Evolutionary conservation across 2,888 invertebrate species (phyloP), one percentile per base, ranked within the genome.

Genomic region (Idaea dimidiata): DNA sequence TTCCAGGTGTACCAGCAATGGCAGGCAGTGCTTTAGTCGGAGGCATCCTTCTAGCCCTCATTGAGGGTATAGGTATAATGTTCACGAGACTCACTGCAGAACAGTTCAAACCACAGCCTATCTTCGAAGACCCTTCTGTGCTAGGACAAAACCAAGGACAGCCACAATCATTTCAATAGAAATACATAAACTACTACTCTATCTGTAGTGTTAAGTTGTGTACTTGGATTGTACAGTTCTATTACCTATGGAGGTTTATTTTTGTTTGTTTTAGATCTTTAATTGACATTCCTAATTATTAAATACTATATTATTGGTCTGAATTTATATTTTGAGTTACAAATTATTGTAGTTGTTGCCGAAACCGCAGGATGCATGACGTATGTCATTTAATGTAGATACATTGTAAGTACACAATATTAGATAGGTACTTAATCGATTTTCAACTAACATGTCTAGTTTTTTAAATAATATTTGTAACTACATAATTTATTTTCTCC

Each of bases 61-160:
- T 99, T 73, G 99, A 99, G 94, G 99, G 99, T 67, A 96, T 99
- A 68, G 98, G 99, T 70, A 98, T 99, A 74, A 93, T 99, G 83
- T 96, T 99, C 82, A 99, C 98, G 14, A 94, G 98, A 79, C 94
- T 98, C 79, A 96, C 97, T 33, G 98, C 99, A 0, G 98, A 98
- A 80, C 98, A 98, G 86, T 99, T 98, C 84, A 96, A 96, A 89
- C 98, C 98, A 56, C 95, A 96, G 61, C 95, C 96, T 6, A 94
- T 96, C 63, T 94, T 95, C 67, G 97, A 97, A 78, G 97, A 97
- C 82, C 96, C 97, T 0, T 94, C 95, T 33, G 95, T 94, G 59
- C 87, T 97, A 66, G 95, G 95, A n/a, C 93, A 95, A 69, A 86
- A 79, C 68, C 88, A 87, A 70, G 76, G 78, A 57, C 89, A 84